phyloP scores from a whole-genome alignment of 1,140 invertebrate genomes.

The Diuraphis noxia region DNA sequence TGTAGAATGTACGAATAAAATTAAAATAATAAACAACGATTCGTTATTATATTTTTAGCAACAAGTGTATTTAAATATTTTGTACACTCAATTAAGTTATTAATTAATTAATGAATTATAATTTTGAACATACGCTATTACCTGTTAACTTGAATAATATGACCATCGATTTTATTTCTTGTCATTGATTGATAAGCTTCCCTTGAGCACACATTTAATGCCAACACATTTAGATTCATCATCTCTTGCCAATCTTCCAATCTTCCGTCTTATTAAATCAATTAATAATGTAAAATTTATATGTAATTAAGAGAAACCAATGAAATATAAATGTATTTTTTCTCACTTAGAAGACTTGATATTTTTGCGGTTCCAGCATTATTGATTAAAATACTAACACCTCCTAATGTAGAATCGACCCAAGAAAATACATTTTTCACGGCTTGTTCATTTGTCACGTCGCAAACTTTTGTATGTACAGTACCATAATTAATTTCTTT shows the following conservation, averaged over 20 bases:
- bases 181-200: background rate
- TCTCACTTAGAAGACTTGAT: background rate
- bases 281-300: background rate
- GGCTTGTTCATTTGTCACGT: background rate
- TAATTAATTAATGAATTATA: background rate
- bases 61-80: background rate
- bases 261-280: background rate
- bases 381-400: background rate
- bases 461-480: background rate
- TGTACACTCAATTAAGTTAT: background rate
- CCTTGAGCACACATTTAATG: background rate
- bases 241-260: background rate
- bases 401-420: background rate
- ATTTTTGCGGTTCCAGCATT: background rate
- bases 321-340: background rate
- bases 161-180: background rate
- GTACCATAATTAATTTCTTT: background rate
- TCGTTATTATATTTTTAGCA: background rate
- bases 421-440: slow-evolving; percentile 1
- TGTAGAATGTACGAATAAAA: background rate
- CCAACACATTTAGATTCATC: background rate
- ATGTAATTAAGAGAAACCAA: background rate
- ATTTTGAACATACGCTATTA: background rate
- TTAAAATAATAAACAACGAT: background rate
- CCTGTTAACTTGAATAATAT: background rate